These are phyloP conservation scores for Branchellion lobata DNA, from an alignment of 2,888 invertebrate species.

Conservation along the genomic window DNA sequence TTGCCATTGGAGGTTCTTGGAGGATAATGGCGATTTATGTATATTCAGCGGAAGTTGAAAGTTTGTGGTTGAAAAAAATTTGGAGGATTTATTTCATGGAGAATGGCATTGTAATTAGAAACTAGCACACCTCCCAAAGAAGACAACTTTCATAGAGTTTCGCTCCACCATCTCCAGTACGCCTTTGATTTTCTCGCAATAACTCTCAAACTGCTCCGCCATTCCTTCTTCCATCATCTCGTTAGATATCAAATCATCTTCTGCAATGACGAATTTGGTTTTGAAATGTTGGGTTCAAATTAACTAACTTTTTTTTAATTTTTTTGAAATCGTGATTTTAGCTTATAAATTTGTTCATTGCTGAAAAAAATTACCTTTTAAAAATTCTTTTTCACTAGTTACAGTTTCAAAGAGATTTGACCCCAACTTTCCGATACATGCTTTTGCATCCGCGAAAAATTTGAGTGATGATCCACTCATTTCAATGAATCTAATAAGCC, in stretches of 20 bases:
- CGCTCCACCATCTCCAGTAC: constrained; percentile 90
- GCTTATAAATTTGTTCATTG: too few species aligned
- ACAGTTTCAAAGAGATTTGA: background rate
- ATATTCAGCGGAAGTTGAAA: background rate
- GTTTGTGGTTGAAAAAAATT: background rate
- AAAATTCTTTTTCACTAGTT: background rate
- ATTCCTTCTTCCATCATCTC: constrained; percentile 52
- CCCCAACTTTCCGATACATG: constrained; percentile 1
- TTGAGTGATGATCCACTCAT: constrained; percentile 74
- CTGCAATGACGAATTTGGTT: background rate
- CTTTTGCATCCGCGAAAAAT: constrained; percentile 96
- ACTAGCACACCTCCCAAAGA: constrained; percentile 71
- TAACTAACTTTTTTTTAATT: too few species aligned
- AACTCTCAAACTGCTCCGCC: constrained; percentile 74
- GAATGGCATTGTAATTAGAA: background rate
- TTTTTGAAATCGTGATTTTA: too few species aligned
- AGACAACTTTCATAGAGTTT: constrained; percentile 94
- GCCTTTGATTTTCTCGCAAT: constrained; percentile 83
- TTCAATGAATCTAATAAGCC: too few species aligned
- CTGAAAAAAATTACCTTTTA: background rate
- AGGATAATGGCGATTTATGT: constrained; percentile 40
- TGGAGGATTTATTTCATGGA: background rate
- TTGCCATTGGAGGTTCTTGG: constrained; percentile 95
- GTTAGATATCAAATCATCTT: constrained; percentile 63
- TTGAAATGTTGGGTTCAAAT: too few species aligned